These are phyloP conservation scores for Amphiprion ocellaris DNA, from an alignment of 2,113 vertebrate species.

Conservation along the genomic window DNA sequence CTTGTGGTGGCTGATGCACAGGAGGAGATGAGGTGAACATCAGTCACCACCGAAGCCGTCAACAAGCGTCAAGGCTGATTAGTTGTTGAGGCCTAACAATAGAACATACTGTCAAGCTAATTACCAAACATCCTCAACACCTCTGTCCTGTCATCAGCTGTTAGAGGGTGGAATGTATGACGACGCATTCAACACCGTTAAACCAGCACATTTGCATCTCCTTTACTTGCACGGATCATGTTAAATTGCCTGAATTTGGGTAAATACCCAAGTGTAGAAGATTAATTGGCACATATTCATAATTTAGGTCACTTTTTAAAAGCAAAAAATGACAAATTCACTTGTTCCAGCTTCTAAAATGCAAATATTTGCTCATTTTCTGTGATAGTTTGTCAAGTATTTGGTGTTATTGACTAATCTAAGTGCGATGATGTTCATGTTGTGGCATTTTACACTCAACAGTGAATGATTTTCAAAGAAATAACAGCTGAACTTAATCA, in stretches of 20 bases:
- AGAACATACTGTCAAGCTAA: constrained; percentile 50
- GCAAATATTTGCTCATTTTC: too few relatives aligned
- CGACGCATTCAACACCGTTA: not conserved
- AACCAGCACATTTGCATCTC: not conserved
- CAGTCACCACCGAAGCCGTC: constrained; percentile 18
- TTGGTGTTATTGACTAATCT: too few relatives aligned
- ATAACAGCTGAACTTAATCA: too few relatives aligned
- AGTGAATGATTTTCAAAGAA: too few relatives aligned
- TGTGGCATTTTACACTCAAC: too few relatives aligned
- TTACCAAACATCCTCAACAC: constrained; percentile 21
- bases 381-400: too few relatives aligned
- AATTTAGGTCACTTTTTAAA: too few relatives aligned
- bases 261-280: not conserved
- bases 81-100: constrained; percentile 37
- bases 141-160: constrained; percentile 21
- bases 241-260: not conserved
- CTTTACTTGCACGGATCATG: not conserved
- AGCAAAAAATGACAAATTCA: too few relatives aligned
- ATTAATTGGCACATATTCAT: too few relatives aligned
- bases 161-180: not conserved
- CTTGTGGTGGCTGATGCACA: constrained; percentile 37
- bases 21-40: not conserved
- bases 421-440: too few relatives aligned
- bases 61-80: constrained; percentile 36
- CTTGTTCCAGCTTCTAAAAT: too few relatives aligned